Evolutionary conservation across 1,140 invertebrate genomes (phyloP).

Genomic region (Aphaenogaster floridana): DNA sequence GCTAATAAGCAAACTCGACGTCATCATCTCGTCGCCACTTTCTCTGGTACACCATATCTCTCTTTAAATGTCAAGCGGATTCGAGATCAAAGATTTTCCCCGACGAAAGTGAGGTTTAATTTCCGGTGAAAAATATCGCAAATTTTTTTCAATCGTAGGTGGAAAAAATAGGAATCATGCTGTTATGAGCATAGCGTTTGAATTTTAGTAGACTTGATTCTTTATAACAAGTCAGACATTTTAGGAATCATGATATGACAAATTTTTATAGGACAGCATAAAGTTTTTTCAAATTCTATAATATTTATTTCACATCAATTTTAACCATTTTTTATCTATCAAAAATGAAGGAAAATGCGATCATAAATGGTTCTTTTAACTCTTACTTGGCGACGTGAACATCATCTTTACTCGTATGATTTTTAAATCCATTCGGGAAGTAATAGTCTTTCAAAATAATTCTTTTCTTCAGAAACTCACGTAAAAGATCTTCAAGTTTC

Average conservation of each 20-base stretch:
- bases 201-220: not conserved
- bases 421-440: not conserved
- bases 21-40: conserved; percentile 35
- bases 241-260: not conserved
- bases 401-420: not conserved
- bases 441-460: not conserved
- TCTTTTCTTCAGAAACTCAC: not conserved
- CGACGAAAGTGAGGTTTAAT: not conserved
- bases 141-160: not conserved
- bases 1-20: conserved; percentile 71
- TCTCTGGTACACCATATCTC: conserved; percentile 44
- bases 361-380: not conserved
- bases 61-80: conserved; percentile 45
- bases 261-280: not conserved
- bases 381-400: conserved; percentile 20
- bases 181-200: not conserved
- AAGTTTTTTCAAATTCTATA: not conserved
- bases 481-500: not conserved
- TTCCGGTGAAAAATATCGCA: not conserved
- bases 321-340: not conserved
- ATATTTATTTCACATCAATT: not conserved
- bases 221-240: not conserved
- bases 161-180: not conserved
- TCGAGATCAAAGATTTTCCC: conserved; percentile 47
- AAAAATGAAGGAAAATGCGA: not conserved